These are phyloP conservation scores for Thalassarche chlororhynchos DNA, from an alignment of 2,113 vertebrate genomes.

Conservation along the genomic window DNA sequence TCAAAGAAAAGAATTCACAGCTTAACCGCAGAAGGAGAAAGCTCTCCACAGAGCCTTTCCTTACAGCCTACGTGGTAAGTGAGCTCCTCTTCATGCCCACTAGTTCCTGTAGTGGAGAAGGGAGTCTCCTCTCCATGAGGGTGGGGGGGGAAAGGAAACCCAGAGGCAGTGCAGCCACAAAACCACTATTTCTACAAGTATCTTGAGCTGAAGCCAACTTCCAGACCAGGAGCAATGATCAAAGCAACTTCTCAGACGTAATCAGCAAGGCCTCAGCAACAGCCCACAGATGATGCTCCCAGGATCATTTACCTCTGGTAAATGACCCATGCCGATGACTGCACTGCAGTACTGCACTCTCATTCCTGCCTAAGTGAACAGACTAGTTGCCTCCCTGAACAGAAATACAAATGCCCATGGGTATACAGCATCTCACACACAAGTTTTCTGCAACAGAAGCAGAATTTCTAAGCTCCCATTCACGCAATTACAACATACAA, in stretches of 20 bases:
- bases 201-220: neutral
- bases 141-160: neutral
- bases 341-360: neutral
- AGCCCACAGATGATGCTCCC: neutral
- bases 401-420: neutral
- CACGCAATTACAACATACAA: neutral
- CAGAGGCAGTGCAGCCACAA: neutral
- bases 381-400: neutral
- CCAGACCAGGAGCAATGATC: neutral
- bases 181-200: neutral
- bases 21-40: neutral
- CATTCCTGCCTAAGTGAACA: neutral
- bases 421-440: neutral
- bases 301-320: neutral
- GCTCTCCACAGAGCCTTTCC: neutral
- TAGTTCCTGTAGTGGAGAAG: neutral
- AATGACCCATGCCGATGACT: neutral
- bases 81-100: neutral
- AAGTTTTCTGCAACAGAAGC: neutral
- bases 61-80: neutral
- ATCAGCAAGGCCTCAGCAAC: neutral
- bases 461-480: neutral
- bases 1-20: neutral
- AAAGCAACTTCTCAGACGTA: neutral
- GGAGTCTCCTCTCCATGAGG: neutral